Percentiles rank a stretch among this genome's conserved stretches.
Evolutionary conservation across 2,888 invertebrate species (phyloP).

Genomic region (Pristionchus maxplancki): DNA sequence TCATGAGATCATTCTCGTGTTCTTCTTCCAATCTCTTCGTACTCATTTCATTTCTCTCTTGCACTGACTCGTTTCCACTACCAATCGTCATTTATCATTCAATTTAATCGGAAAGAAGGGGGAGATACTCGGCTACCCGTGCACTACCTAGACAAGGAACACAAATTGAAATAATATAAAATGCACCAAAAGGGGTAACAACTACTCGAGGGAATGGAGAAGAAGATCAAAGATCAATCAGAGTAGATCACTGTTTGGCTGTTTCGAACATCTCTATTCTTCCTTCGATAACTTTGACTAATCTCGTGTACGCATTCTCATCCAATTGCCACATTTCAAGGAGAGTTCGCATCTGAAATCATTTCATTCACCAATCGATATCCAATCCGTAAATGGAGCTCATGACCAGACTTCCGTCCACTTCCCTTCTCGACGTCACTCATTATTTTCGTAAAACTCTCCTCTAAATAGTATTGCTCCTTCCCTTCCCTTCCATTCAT

Average conservation of each 20-base stretch:
- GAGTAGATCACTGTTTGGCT: neutral
- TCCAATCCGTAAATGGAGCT: neutral
- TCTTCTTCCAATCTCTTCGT: neutral
- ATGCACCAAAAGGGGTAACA: neutral
- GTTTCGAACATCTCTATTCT: conserved; percentile 31
- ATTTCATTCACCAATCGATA: neutral
- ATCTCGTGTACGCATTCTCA: conserved; percentile 28
- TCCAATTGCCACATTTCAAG: conserved; percentile 51
- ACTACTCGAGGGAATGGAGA: neutral
- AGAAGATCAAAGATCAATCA: neutral
- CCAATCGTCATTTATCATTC: conserved; percentile 12
- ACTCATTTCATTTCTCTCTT: neutral
- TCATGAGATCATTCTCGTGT: conserved; percentile 7
- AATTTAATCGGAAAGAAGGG: neutral
- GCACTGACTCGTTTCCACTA: neutral
- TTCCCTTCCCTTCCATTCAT: neutral
- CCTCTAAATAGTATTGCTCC: neutral
- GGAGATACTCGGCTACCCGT: neutral
- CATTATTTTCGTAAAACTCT: neutral
- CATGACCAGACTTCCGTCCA: neutral
- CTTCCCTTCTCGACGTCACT: neutral
- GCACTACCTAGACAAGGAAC: neutral
- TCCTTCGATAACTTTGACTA: conserved; percentile 13
- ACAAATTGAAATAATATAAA: neutral
- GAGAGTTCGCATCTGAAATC: conserved; percentile 33